Evolutionary conservation across 1,140 invertebrate genomes (phyloP).

Genomic region (Antheraea mylitta): DNA sequence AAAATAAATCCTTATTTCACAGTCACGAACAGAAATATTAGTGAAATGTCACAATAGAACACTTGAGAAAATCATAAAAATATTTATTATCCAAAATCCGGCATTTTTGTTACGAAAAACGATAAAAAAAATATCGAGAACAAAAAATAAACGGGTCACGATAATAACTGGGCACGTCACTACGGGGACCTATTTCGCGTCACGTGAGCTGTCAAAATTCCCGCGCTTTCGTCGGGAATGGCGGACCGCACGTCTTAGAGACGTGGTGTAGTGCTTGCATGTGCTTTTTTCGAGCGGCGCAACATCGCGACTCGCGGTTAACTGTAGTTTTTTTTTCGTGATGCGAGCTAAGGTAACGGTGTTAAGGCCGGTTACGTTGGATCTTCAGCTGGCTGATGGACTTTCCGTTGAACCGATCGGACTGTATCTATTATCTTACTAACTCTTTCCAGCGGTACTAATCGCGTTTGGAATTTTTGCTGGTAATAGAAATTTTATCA

Average conservation of each 20-base stretch:
- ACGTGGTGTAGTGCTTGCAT: conserved; percentile 48
- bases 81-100: conserved; percentile 50
- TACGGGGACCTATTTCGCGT: conserved; percentile 25
- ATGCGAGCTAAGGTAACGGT: conserved; percentile 59
- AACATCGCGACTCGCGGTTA: conserved; percentile 47
- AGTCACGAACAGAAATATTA: conserved; percentile 39
- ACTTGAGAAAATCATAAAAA: conserved; percentile 20
- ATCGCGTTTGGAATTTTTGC: background rate
- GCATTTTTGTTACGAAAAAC: conserved; percentile 30
- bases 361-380: conserved; percentile 54
- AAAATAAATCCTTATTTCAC: conserved; percentile 47
- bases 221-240: conserved; percentile 40
- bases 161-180: background rate
- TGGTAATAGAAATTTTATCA: background rate
- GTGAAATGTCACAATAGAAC: conserved; percentile 36
- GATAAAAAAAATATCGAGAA: background rate
- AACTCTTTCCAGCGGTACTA: background rate
- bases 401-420: background rate
- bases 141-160: background rate
- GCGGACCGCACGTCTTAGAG: conserved; percentile 56
- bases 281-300: conserved; percentile 70
- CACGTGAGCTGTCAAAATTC: conserved; percentile 55
- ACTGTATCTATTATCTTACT: background rate
- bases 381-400: conserved; percentile 45
- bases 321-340: conserved; percentile 74